Percentiles rank a stretch among this genome's conserved stretches.
Evolutionary conservation across 2,113 vertebrate genomes (phyloP).

Genomic region (Lynx canadensis): DNA sequence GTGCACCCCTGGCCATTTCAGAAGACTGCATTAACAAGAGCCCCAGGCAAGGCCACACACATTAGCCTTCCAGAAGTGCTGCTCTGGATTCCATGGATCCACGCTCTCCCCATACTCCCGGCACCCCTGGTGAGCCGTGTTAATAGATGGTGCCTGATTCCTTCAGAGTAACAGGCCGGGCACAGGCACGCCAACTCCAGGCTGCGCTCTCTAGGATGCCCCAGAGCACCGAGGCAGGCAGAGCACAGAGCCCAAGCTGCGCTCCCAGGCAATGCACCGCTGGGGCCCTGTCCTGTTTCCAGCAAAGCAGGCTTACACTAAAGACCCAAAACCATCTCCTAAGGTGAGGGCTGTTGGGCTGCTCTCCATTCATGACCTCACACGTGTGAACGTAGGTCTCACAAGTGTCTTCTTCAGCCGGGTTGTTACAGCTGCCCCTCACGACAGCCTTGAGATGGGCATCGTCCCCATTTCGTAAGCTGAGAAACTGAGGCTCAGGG

Average conservation of each 20-base stretch:
- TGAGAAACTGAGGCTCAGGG: neutral
- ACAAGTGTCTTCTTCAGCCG: neutral
- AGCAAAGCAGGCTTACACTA: rapidly evolving
- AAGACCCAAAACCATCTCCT: rapidly evolving
- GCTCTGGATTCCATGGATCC: no score
- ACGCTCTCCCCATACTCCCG: neutral
- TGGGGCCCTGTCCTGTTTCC: neutral
- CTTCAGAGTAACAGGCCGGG: neutral
- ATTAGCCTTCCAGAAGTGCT: neutral
- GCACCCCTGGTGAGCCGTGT: neutral
- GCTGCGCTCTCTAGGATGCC: rapidly evolving
- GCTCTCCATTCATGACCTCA: neutral
- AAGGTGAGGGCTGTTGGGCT: neutral
- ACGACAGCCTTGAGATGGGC: neutral
- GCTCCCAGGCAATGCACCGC: rapidly evolving
- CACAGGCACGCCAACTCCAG: neutral
- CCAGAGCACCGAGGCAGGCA: no score
- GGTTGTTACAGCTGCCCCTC: no score
- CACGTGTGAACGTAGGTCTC: no score
- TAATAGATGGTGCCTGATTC: neutral
- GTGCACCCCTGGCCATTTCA: neutral
- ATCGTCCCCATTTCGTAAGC: rapidly evolving
- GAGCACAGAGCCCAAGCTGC: neutral
- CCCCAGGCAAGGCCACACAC: rapidly evolving
- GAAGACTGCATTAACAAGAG: neutral